Evolutionary conservation across 2,113 vertebrate species (phyloP).

Genomic region (Leptodactylus fuscus): DNA sequence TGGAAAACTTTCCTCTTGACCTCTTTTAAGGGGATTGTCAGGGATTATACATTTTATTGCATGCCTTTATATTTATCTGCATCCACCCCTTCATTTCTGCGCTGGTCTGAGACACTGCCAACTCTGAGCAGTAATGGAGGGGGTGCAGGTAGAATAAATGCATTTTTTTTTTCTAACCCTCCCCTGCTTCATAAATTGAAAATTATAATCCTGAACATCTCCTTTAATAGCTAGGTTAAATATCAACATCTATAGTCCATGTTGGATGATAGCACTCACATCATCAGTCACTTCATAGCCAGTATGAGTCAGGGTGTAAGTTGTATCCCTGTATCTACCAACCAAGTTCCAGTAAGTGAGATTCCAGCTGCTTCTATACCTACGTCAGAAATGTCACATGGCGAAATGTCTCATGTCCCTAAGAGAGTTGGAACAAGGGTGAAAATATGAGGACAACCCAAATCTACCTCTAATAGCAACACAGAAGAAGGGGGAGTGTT

Average conservation of each 20-base stretch:
- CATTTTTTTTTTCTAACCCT: no score
- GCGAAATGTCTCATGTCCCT: background rate
- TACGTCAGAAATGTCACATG: conserved; percentile 18
- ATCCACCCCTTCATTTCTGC: no score
- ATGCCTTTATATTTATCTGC: no score
- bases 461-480: background rate
- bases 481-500: background rate
- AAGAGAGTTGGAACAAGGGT: background rate
- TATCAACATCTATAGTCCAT: background rate
- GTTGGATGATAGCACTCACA: background rate
- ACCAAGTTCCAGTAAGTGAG: background rate
- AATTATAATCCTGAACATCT: no score
- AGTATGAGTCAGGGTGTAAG: background rate
- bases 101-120: no score
- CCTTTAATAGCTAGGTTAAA: no score
- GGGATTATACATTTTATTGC: no score
- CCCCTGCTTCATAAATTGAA: no score
- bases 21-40: no score
- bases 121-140: no score
- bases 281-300: background rate
- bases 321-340: background rate
- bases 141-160: no score
- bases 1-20: no score
- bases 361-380: background rate
- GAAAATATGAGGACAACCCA: background rate